Base-by-base conservation (phyloP, 2,888 invertebrate species). In the Troilus luridus region DNA sequence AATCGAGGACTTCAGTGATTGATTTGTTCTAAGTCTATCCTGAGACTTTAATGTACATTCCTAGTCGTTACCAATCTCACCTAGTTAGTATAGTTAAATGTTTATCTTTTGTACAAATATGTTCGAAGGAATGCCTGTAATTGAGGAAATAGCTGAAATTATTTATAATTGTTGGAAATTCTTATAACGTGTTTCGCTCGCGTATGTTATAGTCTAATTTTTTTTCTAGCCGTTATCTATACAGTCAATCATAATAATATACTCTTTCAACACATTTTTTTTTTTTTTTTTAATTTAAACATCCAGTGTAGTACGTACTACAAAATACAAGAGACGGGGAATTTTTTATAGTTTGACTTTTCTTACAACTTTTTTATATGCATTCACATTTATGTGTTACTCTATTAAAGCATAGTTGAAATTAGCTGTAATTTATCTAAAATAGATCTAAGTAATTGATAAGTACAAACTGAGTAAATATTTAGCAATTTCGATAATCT, bases 1-100 rank as follows among this genome's bases (percentile, higher is more conserved):
- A 60, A 88, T 58, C 41, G 88, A 88, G 14, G 59, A 58, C 5
- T 77, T 41, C 17, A 77, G 72, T 12, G 56, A 64, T 41, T 11
- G 41, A 64, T 24, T 67, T 64, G 27, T 21, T 17, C 60, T 58
- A 59, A 54, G 60, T 41, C 60, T 89, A 67, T 67, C 11, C 24
- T 21, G 24, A 41, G 60, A 19, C 59, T 77, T 90, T 58, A 90
- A 90, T 90, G 90, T 90, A 90, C 90, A 90, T 90, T 90, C 90
- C 90, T 90, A 90, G 90, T 90, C 90, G 90, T 90, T 90, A 90
- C 90, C 90, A 90, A 77, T 90, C 90, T 90, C 77, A 72, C 19
- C 58, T 88, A 88, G 88, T 60, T 88, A 90, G 62, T 60, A 54
- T 90, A 90, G 81, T 90, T 85, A 88, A 81, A 59, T 58, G 54